Conservation (phyloP, 2,888 invertebrate species). For the Coenonympha arcania region DNA sequence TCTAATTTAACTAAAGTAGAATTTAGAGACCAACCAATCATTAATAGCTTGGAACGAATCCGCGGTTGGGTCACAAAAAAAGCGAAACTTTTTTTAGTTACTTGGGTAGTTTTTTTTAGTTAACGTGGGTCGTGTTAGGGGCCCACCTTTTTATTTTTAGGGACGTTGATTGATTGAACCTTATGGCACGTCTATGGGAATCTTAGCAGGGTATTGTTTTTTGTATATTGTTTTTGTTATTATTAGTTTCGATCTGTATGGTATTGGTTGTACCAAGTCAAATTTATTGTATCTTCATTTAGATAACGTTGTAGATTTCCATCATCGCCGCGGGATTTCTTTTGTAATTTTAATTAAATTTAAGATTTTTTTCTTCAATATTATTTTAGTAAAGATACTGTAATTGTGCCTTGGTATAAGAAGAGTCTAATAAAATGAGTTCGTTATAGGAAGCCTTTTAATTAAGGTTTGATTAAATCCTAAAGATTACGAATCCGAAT, state of each 20-base stretch:
- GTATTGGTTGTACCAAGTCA: conserved; percentile 22
- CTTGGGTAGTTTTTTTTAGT: conserved; percentile 64
- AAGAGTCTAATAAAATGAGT: too few species aligned
- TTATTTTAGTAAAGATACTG: too few species aligned
- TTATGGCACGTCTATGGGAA: conserved; percentile 66
- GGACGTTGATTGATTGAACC: conserved; percentile 73
- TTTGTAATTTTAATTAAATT: conserved; percentile 11
- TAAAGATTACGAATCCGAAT: too few species aligned
- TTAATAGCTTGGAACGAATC: conserved; percentile 59
- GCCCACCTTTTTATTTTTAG: conserved; percentile 62
- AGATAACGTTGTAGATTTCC: conserved; percentile 37
- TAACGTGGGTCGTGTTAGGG: conserved; percentile 67
- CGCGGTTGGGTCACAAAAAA: conserved; percentile 49
- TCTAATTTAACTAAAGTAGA: conserved; percentile 44
- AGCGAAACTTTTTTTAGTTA: conserved; percentile 1
- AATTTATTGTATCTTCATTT: conserved; percentile 69
- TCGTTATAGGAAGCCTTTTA: too few species aligned
- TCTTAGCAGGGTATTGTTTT: conserved; percentile 62
- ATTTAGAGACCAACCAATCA: conserved; percentile 35
- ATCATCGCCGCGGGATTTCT: conserved; percentile 14
- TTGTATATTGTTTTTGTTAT: conserved; percentile 39
- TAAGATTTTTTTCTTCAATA: neutral
- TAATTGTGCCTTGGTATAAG: too few species aligned
- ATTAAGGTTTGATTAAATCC: too few species aligned
- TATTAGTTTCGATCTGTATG: conserved; percentile 36